phyloP scores from a whole-genome alignment of 37 sponge, comb jelly and placozoan genomes.

The Corticium candelabrum region DNA sequence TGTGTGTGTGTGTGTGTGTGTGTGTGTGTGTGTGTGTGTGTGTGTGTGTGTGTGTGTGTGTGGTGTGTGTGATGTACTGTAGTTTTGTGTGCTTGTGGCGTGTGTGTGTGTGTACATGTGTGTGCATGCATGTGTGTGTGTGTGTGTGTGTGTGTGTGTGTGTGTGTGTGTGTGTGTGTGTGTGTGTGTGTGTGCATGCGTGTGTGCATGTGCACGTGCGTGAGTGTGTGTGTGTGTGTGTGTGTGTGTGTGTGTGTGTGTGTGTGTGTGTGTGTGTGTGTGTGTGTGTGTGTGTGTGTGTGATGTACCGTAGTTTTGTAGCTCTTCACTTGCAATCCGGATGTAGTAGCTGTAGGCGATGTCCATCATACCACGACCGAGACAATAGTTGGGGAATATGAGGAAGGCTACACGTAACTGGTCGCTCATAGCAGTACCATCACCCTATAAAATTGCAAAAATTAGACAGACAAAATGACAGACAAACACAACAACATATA shows the following conservation, averaged over 20 bases:
- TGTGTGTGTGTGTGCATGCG: not conserved
- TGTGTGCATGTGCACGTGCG: too few relatives aligned
- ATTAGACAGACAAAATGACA: not conserved
- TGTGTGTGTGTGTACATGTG: too few relatives aligned
- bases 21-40: constrained; percentile 5
- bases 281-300: too few relatives aligned
- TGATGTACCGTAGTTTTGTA: not conserved
- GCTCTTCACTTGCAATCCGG: not conserved
- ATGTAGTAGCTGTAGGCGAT: not conserved
- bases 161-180: constrained; percentile 5
- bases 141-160: constrained; percentile 5
- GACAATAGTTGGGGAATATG: constrained; percentile 7
- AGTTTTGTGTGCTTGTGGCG: too few relatives aligned
- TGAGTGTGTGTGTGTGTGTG: too few relatives aligned
- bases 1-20: constrained; percentile 5
- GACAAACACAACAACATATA: not conserved
- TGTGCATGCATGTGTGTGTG: not conserved
- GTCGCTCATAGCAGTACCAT: not conserved
- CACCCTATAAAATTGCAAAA: not conserved
- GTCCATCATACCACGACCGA: constrained; percentile 10
- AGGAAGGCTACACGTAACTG: not conserved
- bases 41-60: constrained; percentile 5
- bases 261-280: too few relatives aligned
- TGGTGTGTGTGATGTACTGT: too few relatives aligned
- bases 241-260: too few relatives aligned